These are phyloP conservation scores for Asteroscopus sphinx DNA, from an alignment of 2,888 invertebrate species.

Conservation along the genomic window DNA sequence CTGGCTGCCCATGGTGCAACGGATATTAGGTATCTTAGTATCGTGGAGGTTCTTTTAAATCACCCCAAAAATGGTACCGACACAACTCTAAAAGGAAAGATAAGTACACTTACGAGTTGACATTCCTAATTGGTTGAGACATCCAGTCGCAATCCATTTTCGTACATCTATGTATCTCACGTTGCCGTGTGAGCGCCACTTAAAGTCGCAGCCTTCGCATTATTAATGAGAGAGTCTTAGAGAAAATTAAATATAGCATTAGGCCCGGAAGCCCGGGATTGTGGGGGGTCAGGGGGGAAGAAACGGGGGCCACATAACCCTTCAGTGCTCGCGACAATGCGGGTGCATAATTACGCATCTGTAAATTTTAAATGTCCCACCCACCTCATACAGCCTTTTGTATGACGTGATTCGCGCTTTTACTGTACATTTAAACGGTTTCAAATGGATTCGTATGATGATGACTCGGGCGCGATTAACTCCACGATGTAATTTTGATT, in stretches of 20 bases:
- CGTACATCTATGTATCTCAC: constrained; percentile 74
- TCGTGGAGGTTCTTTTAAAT: too few relatives aligned
- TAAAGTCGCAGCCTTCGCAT: constrained; percentile 88
- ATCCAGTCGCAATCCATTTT: constrained; percentile 58
- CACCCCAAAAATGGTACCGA: not conserved
- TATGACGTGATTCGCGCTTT: constrained; percentile 88
- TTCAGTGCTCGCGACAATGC: constrained; percentile 85
- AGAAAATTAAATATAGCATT: constrained; percentile 90
- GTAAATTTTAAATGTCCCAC: constrained; percentile 89
- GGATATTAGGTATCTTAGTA: too few relatives aligned
- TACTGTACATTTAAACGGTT: constrained; percentile 78
- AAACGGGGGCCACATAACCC: constrained; percentile 78
- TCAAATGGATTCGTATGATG: constrained; percentile 82
- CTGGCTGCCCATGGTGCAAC: too few relatives aligned
- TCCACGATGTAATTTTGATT: constrained; percentile 74
- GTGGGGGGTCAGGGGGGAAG: constrained; percentile 68
- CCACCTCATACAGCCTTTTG: constrained; percentile 87
- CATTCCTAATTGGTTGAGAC: constrained; percentile 25
- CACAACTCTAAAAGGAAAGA: not conserved
- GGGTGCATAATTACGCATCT: constrained; percentile 90
- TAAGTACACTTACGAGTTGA: constrained; percentile 1
- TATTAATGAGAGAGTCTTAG: constrained; percentile 90
- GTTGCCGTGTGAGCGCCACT: constrained; percentile 88
- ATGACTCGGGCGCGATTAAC: constrained; percentile 80
- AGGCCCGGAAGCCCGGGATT: constrained; percentile 87